A percentile compares a stretch with the other conserved stretches of the same genome.
phyloP scores from a whole-genome alignment of 2,797 vertebrate genomes.

The Nothura maculosa region DNA sequence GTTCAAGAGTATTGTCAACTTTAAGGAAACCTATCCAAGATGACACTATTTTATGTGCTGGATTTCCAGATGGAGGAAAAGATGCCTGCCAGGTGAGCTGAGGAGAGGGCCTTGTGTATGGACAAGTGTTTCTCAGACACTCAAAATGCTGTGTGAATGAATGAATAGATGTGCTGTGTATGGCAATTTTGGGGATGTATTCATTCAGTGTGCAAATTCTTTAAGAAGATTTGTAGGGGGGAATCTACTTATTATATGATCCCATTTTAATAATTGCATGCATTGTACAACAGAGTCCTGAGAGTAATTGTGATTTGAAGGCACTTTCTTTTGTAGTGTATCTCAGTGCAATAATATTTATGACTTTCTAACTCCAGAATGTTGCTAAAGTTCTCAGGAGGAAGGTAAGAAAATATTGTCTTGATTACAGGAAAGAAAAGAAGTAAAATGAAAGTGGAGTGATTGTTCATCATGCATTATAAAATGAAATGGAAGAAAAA shows the following conservation, averaged over 20 bases:
- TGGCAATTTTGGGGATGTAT: neutral
- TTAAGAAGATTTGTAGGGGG: neutral
- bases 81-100: constrained; percentile 90
- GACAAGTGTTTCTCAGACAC: neutral
- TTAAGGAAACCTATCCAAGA: constrained; percentile 74
- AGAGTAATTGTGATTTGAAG: neutral
- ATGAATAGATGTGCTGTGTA: neutral
- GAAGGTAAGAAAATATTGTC: neutral
- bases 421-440: neutral
- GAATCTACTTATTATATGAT: neutral
- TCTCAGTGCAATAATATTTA: neutral
- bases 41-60: constrained; percentile 87
- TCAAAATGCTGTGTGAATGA: neutral
- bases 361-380: neutral
- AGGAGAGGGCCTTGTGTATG: neutral
- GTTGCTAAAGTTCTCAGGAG: neutral
- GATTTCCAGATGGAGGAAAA: constrained; percentile 86
- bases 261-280: neutral
- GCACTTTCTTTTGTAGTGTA: neutral
- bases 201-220: neutral
- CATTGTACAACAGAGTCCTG: neutral
- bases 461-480: neutral
- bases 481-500: neutral
- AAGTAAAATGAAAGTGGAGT: neutral
- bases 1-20: constrained; percentile 80